Percentiles rank a stretch among this genome's conserved stretches.
Conservation (phyloP, 2,888 invertebrate species). For the Cylloceria caligata region DNA sequence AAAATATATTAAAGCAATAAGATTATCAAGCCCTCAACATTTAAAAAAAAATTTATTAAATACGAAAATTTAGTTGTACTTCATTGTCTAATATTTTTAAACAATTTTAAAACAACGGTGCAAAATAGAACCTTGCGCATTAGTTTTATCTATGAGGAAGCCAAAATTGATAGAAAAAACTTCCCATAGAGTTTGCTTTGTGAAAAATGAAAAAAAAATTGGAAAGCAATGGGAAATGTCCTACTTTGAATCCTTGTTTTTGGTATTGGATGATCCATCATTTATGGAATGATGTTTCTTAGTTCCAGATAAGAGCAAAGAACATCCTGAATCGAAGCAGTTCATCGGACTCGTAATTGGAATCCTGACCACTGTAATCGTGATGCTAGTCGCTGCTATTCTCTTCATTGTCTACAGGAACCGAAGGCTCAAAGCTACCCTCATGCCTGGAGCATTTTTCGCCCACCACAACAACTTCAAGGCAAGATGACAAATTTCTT, state of each 20-base stretch:
- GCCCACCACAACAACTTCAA: constrained; percentile 82
- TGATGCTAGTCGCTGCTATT: constrained; percentile 89
- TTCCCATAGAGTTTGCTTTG: too few relatives aligned
- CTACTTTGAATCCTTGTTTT: background rate
- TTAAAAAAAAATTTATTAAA: too few relatives aligned
- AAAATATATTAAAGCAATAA: too few relatives aligned
- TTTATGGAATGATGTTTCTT: constrained; percentile 67
- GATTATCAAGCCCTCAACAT: too few relatives aligned
- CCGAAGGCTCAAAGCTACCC: constrained; percentile 86
- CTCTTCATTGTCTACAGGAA: constrained; percentile 89
- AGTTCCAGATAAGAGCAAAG: constrained; percentile 86
- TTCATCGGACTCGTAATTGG: constrained; percentile 90
- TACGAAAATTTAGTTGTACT: too few relatives aligned
- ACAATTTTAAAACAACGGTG: too few relatives aligned
- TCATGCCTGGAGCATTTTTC: constrained; percentile 79
- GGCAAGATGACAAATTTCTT: constrained; percentile 67
- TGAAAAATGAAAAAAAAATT: too few relatives aligned
- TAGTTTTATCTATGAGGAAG: too few relatives aligned
- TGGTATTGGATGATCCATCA: background rate
- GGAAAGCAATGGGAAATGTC: background rate
- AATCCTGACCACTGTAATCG: constrained; percentile 89
- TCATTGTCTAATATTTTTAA: too few relatives aligned
- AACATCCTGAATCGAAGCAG: constrained; percentile 86
- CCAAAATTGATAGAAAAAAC: too few relatives aligned
- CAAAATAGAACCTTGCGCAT: too few relatives aligned